Percentiles rank a stretch among this genome's conserved stretches.
Evolutionary conservation across 2,888 invertebrate species (phyloP).

Genomic region (Mythimna albipuncta): DNA sequence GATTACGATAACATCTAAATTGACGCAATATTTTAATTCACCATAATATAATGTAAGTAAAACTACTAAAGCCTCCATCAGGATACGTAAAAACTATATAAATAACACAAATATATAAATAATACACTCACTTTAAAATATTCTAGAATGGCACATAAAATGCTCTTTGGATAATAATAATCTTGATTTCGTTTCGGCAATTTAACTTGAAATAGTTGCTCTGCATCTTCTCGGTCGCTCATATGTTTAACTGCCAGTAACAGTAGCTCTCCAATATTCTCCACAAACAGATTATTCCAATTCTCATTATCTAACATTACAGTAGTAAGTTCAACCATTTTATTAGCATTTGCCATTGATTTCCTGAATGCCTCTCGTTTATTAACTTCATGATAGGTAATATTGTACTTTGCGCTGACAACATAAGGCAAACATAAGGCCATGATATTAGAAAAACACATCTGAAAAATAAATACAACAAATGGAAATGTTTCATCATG

Average conservation of each 20-base stretch:
- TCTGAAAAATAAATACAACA: slow-evolving; percentile 73
- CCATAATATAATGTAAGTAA: neutral
- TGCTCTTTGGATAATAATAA: slow-evolving; percentile 81
- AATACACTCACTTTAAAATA: slow-evolving; percentile 84
- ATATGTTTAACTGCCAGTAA: slow-evolving; percentile 76
- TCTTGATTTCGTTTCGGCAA: slow-evolving; percentile 76
- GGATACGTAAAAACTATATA: neutral
- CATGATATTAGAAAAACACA: slow-evolving; percentile 81
- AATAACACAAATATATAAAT: neutral
- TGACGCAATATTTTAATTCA: neutral
- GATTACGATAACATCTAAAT: slow-evolving; percentile 1
- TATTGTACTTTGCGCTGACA: slow-evolving; percentile 78
- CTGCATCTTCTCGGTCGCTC: slow-evolving; percentile 79
- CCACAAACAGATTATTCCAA: slow-evolving; percentile 82
- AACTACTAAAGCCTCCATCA: neutral
- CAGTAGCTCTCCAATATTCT: slow-evolving; percentile 83
- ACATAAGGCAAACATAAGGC: slow-evolving; percentile 82
- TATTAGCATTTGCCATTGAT: slow-evolving; percentile 70
- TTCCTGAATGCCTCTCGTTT: slow-evolving; percentile 63
- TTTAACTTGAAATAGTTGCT: slow-evolving; percentile 72
- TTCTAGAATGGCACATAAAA: slow-evolving; percentile 82
- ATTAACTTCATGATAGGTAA: slow-evolving; percentile 68
- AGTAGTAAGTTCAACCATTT: slow-evolving; percentile 78
- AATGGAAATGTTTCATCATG: no score
- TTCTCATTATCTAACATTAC: slow-evolving; percentile 78